phyloP scores from a whole-genome alignment of 2,888 invertebrate genomes.

The Rhagonycha fulva region DNA sequence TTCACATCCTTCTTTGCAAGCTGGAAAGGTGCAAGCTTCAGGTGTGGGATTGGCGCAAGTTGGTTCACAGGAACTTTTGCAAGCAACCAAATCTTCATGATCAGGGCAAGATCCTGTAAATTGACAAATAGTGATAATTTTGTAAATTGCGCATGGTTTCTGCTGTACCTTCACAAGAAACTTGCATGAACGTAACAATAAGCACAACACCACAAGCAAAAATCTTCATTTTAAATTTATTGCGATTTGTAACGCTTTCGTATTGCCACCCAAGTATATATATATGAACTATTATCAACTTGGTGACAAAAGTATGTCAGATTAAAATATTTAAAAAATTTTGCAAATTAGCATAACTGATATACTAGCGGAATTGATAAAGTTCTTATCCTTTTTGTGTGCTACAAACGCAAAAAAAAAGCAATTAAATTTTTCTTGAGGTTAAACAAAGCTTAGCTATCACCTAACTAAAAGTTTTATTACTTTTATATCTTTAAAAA shows the following conservation, averaged over 20 bases:
- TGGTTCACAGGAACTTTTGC: background rate
- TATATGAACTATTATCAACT: background rate
- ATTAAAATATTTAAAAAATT: background rate
- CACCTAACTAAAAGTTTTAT: background rate
- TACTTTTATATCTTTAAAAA: background rate
- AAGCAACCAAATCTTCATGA: background rate
- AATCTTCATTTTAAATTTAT: background rate
- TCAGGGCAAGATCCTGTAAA: background rate
- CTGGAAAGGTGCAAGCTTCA: conserved; percentile 19
- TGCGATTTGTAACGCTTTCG: background rate
- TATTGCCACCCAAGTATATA: background rate
- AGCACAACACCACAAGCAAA: background rate
- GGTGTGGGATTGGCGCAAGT: conserved; percentile 6
- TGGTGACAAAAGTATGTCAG: background rate
- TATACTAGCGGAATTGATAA: background rate
- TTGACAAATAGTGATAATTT: background rate
- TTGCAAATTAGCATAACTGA: background rate
- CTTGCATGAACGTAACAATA: background rate
- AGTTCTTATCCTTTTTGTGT: background rate
- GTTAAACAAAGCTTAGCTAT: background rate
- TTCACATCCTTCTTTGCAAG: conserved; percentile 18
- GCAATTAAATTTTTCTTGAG: background rate
- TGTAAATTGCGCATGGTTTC: background rate
- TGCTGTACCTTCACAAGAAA: background rate
- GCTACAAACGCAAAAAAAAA: background rate